These are phyloP conservation scores for Protosalanx chinensis DNA, from an alignment of 2,797 vertebrate genomes.

Conservation along the genomic window DNA sequence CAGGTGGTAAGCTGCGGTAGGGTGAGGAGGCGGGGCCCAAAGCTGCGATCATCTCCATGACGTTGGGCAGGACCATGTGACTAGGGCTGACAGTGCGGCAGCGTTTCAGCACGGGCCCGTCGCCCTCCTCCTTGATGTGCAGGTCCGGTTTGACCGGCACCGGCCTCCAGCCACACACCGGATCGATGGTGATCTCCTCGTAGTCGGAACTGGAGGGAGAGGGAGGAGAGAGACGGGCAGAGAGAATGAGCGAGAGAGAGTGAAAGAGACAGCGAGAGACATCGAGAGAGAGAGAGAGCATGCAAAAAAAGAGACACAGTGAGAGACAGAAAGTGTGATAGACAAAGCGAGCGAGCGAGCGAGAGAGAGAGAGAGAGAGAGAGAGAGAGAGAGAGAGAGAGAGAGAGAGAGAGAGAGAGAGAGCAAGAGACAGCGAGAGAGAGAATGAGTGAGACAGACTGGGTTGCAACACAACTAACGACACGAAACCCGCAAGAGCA, in stretches of 20 bases:
- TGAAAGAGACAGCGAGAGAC: neutral
- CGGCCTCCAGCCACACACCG: slow-evolving; percentile 91
- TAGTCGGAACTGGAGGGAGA: slow-evolving; percentile 80
- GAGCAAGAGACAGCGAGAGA: neutral
- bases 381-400: neutral
- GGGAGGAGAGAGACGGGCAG: neutral
- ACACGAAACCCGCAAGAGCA: neutral
- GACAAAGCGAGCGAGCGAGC: too few relatives aligned
- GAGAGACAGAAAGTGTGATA: too few relatives aligned
- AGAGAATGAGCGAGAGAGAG: neutral
- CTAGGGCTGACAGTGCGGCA: slow-evolving; percentile 92
- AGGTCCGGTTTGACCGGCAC: slow-evolving; percentile 90
- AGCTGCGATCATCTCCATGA: slow-evolving; percentile 95
- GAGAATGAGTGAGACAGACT: too few relatives aligned
- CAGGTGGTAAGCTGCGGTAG: slow-evolving; percentile 71
- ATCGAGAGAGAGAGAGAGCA: too few relatives aligned
- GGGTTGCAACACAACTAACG: neutral
- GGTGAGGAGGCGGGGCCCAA: slow-evolving; percentile 83
- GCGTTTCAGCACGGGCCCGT: slow-evolving; percentile 87
- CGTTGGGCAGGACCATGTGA: slow-evolving; percentile 90
- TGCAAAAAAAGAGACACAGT: too few relatives aligned
- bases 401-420: neutral
- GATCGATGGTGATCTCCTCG: slow-evolving; percentile 97
- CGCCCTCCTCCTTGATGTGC: slow-evolving; percentile 89
- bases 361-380: neutral